Evolutionary conservation across 2,113 vertebrate species (phyloP), one percentile per base, ranked within the genome.

Genomic region (Eurystomus gularis): DNA sequence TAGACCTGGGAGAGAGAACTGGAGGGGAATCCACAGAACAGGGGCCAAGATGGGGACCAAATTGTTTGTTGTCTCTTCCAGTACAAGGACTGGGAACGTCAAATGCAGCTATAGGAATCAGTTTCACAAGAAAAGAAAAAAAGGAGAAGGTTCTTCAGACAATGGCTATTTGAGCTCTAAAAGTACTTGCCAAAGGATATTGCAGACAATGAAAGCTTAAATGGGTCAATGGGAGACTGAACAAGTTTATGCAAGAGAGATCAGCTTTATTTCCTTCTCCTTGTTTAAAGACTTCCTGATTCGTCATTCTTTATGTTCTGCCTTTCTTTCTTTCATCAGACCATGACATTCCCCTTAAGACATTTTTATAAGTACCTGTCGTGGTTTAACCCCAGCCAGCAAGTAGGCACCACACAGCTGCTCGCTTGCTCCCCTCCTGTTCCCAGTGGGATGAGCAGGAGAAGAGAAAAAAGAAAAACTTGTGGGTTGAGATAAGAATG

Each of bases 271-370:
- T 96, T 97, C 82, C 91, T 83, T 64, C 31, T 92, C 73, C 65
- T 79, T 89, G 89, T 96, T 93, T 93, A 89, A 78, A 89, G 73
- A 96, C 88, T 95, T 87, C 84, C 78, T 82, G 86, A 94, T 68
- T 72, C 52, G 57, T 90, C 3, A 29, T 92, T 88, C 80, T 71
- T 64, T 23, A 48, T 87, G 31, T 75, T 92, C 86, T 86, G 71
- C 71, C 40, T 83, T 91, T 85, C 15, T 68, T 81, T 85, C 49
- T 82, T 83, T 68, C 35, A 24, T 75, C 0, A 0, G 31, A 80
- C 79, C 21, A 20, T 73, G 40, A 54, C 62, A 57, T 35, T 71
- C 24, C 46, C 21, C 60, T 88, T 66, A 51, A 60, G 24, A 89
- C 35, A 28, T 17, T 83, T 69, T 81, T 26, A 0, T 37, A 51